phyloP scores from a whole-genome alignment of 35 echinoderm and acorn worm genomes.

The Heliocidaris tuberculata region DNA sequence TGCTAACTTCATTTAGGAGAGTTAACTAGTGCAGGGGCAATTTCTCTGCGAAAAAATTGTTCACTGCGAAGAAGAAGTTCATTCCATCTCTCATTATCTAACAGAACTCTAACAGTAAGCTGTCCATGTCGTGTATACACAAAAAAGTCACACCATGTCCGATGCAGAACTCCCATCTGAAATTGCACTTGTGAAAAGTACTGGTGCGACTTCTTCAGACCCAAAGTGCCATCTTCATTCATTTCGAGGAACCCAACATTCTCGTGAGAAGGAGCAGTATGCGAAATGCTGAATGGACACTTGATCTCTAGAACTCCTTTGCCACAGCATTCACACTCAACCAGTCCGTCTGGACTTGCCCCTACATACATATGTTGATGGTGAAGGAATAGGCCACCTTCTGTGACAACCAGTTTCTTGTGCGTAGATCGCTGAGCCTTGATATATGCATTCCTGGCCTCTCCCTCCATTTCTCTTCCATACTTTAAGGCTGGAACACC shows the following conservation, averaged over 20 bases:
- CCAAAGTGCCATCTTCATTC: slow-evolving; percentile 18
- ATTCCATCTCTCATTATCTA: neutral
- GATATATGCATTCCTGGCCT: slow-evolving; percentile 44
- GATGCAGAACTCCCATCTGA: slow-evolving; percentile 51
- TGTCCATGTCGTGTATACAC: slow-evolving; percentile 45
- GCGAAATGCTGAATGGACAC: slow-evolving; percentile 41
- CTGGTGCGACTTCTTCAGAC: slow-evolving; percentile 27
- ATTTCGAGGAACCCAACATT: slow-evolving; percentile 41
- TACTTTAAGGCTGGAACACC: slow-evolving; percentile 47
- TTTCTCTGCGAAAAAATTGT: neutral
- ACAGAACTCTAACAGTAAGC: neutral
- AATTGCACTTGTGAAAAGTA: slow-evolving; percentile 33
- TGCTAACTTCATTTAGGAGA: neutral
- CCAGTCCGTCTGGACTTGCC: slow-evolving; percentile 52
- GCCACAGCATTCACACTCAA: slow-evolving; percentile 44
- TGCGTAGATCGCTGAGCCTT: slow-evolving; percentile 7
- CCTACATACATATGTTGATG: neutral
- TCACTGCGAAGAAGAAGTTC: slow-evolving; percentile 9
- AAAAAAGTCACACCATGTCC: slow-evolving; percentile 64
- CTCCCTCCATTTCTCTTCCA: slow-evolving; percentile 45
- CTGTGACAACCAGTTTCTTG: neutral
- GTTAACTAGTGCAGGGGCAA: neutral
- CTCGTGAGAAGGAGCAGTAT: slow-evolving; percentile 22
- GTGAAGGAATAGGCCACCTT: slow-evolving; percentile 35
- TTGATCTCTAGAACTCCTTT: slow-evolving; percentile 61